Conservation (phyloP, 2,113 vertebrate genomes). For the Sander vitreus region DNA sequence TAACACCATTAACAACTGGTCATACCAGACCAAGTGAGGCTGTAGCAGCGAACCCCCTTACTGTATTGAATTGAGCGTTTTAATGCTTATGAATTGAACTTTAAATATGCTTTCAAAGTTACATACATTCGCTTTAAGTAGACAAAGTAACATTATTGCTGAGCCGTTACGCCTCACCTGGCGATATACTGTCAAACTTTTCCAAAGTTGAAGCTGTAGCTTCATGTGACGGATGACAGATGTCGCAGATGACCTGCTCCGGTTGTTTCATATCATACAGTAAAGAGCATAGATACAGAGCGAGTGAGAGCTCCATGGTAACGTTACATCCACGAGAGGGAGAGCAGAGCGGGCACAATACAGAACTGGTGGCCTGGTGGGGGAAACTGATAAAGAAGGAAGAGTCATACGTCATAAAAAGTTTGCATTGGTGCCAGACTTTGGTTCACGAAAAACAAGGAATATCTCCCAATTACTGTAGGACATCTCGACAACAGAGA, state of each 20-base stretch:
- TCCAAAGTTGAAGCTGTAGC: background rate
- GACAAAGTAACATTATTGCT: no score
- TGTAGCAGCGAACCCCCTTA: background rate
- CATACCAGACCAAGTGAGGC: background rate
- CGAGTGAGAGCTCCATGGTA: background rate
- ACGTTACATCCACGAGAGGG: background rate
- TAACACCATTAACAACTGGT: background rate
- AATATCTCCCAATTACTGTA: no score
- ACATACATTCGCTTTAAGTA: background rate
- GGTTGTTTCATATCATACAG: background rate
- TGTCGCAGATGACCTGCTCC: slow-evolving; percentile 14
- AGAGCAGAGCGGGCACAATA: background rate
- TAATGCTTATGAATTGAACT: background rate
- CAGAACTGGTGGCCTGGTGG: background rate
- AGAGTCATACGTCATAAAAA: no score
- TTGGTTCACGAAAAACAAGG: no score
- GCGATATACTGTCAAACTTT: background rate
- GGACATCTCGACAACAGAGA: no score
- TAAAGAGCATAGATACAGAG: background rate
- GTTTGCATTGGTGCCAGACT: no score
- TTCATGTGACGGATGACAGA: background rate
- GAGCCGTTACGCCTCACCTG: background rate
- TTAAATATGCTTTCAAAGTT: background rate
- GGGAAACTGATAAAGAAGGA: no score
- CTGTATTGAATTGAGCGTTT: background rate